Percentiles rank a stretch among this genome's conserved stretches.
phyloP scores from a whole-genome alignment of 53 echinoderm and acorn worm genomes.

The Glandiceps talaboti region DNA sequence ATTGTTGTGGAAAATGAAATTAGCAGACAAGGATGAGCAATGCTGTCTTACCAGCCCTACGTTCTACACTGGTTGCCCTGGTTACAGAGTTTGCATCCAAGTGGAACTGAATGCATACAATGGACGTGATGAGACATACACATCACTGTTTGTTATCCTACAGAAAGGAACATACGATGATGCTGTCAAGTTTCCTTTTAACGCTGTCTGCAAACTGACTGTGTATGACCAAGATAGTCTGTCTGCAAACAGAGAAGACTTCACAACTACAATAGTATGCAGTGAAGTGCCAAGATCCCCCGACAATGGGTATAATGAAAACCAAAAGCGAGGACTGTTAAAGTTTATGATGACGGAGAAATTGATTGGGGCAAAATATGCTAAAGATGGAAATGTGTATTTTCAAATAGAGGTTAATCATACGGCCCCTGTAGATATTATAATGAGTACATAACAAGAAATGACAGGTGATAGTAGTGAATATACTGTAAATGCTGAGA shows the following conservation, averaged over 20 bases:
- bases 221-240: slow-evolving; percentile 51
- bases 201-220: slow-evolving; percentile 45
- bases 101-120: slow-evolving; percentile 60
- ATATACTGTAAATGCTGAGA: too few species aligned
- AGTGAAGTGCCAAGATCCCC: slow-evolving; percentile 47
- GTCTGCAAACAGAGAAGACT: slow-evolving; percentile 13
- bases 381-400: slow-evolving; percentile 38
- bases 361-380: slow-evolving; percentile 40
- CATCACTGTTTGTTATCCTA: slow-evolving; percentile 61
- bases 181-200: slow-evolving; percentile 57
- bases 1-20: slow-evolving; percentile 60
- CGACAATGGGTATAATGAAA: slow-evolving; percentile 27
- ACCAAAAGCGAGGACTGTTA: slow-evolving; percentile 62
- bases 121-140: slow-evolving; percentile 41
- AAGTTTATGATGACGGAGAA: slow-evolving; percentile 71
- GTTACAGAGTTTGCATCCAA: slow-evolving; percentile 71
- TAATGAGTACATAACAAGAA: too few species aligned
- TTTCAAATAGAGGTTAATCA: slow-evolving; percentile 25
- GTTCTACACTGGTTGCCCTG: slow-evolving; percentile 61
- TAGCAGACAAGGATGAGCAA: neutral
- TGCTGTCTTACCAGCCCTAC: slow-evolving; percentile 32
- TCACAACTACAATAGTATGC: slow-evolving; percentile 47
- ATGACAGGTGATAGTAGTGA: too few species aligned
- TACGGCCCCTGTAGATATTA: neutral
- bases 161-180: slow-evolving; percentile 58